phyloP scores from a whole-genome alignment of 2,888 invertebrate species.

The Terebella lapidaria region DNA sequence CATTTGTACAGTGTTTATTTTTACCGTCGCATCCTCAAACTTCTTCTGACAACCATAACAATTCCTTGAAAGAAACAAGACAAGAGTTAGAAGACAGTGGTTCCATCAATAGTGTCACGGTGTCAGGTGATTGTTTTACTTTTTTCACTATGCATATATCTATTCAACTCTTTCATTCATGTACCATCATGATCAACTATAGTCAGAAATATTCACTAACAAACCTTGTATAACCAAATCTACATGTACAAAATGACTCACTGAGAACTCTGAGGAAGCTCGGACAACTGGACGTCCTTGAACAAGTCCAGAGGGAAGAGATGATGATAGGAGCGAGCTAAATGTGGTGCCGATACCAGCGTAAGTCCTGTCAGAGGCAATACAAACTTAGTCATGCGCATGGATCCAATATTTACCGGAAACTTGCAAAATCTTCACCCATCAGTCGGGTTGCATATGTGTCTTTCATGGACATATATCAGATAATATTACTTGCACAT shows the following conservation, averaged over 20 bases:
- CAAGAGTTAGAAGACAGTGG: background rate
- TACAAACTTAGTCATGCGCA: too few species aligned
- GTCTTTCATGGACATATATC: too few species aligned
- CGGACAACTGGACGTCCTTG: constrained; percentile 61
- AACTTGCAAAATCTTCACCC: too few species aligned
- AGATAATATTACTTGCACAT: background rate
- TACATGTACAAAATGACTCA: background rate
- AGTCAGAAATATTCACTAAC: too few species aligned
- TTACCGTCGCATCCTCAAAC: constrained; percentile 56
- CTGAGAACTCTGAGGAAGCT: background rate
- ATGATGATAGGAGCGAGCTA: constrained; percentile 96
- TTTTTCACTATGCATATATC: too few species aligned
- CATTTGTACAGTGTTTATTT: constrained; percentile 50
- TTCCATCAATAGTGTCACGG: background rate
- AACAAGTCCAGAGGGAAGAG: constrained; percentile 87
- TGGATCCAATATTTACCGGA: too few species aligned
- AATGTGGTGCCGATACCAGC: constrained; percentile 93
- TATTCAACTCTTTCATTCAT: too few species aligned
- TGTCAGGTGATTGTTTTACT: background rate
- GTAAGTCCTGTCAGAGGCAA: constrained; percentile 67
- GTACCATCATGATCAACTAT: too few species aligned
- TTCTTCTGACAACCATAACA: constrained; percentile 42
- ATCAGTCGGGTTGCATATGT: too few species aligned
- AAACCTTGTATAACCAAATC: constrained; percentile 1
- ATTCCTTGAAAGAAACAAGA: constrained; percentile 29